Conservation (phyloP, 2,888 invertebrate genomes). For the Scaptomyza flava region DNA sequence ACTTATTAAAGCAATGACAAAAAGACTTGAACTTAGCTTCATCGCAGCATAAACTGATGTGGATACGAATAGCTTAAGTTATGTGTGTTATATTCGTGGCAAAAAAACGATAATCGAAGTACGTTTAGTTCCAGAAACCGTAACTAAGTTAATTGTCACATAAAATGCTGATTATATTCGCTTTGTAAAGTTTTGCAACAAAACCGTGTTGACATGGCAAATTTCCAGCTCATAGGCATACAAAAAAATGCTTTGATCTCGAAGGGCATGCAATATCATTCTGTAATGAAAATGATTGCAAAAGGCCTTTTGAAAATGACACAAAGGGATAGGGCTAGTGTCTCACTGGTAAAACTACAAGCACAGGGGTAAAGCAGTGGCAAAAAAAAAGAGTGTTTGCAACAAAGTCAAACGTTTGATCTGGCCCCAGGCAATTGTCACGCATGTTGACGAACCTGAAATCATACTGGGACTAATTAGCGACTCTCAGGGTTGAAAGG, state of each 20-base stretch:
- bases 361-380: background rate
- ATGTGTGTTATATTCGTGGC: no score
- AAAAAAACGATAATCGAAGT: no score
- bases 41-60: no score
- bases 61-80: no score
- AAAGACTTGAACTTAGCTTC: no score
- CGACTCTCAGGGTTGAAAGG: background rate
- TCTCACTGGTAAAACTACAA: conserved; percentile 5
- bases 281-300: conserved; percentile 5
- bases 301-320: background rate
- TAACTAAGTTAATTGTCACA: background rate
- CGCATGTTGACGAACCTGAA: conserved; percentile 38
- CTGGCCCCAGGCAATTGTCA: conserved; percentile 59
- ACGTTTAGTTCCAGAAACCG: background rate
- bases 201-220: background rate
- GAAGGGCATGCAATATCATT: background rate
- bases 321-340: background rate
- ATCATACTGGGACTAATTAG: conserved; percentile 44
- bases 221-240: conserved; percentile 1
- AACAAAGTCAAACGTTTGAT: conserved; percentile 64
- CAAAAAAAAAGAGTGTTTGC: conserved; percentile 4
- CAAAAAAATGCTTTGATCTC: conserved; percentile 46
- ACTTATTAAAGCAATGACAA: no score
- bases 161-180: background rate
- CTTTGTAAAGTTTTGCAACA: background rate